phyloP scores from a whole-genome alignment of 2,797 vertebrate species.

The Sparus aurata region DNA sequence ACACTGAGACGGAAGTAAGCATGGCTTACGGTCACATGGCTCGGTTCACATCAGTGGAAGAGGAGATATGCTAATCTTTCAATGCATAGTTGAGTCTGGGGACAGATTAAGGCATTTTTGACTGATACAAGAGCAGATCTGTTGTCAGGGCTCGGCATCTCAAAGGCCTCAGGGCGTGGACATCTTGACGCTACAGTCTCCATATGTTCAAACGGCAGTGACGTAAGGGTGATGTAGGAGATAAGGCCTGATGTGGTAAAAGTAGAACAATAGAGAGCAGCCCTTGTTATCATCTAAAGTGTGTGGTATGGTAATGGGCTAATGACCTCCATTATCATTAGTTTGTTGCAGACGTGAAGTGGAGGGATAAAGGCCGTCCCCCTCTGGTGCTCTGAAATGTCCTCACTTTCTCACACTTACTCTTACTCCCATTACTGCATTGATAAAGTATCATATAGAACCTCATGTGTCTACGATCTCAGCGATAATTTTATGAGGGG shows the following conservation, averaged over 20 bases:
- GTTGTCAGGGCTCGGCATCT: constrained; percentile 37
- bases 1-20: constrained; percentile 43
- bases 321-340: constrained; percentile 44
- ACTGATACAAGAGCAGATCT: constrained; percentile 21
- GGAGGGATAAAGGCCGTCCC: constrained; percentile 32
- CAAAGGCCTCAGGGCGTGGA: constrained; percentile 3
- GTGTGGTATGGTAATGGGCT: constrained; percentile 46
- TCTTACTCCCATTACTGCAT: not conserved
- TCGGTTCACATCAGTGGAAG: constrained; percentile 38
- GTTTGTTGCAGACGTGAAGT: constrained; percentile 34
- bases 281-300: constrained; percentile 46
- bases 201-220: constrained; percentile 44
- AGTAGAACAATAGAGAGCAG: constrained; percentile 58
- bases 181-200: constrained; percentile 22
- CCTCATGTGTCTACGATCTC: constrained; percentile 18
- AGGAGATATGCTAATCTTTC: constrained; percentile 46
- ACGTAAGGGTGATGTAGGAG: constrained; percentile 38
- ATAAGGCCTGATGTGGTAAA: constrained; percentile 53
- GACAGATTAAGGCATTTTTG: constrained; percentile 33
- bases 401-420: constrained; percentile 46
- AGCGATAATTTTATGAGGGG: constrained; percentile 32
- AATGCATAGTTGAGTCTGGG: constrained; percentile 37
- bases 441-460: constrained; percentile 15
- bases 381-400: constrained; percentile 45
- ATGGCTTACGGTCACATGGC: constrained; percentile 35